These are phyloP conservation scores for Spodoptera exigua DNA, from an alignment of 2,888 invertebrate species.

Conservation along the genomic window DNA sequence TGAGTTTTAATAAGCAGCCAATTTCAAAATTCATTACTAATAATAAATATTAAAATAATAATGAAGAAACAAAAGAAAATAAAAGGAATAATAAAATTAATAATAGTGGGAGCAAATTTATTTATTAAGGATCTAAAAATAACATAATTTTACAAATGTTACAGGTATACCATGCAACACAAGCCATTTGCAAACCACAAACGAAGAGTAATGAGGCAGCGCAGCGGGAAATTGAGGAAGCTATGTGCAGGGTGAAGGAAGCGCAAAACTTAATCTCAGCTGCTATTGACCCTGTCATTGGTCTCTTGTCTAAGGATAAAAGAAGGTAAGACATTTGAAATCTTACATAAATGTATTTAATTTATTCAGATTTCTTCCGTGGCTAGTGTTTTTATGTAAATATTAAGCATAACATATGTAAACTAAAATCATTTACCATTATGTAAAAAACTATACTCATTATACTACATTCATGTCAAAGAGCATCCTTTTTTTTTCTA, in stretches of 20 bases:
- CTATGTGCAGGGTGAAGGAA: conserved; percentile 98
- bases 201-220: conserved; percentile 98
- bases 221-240: conserved; percentile 98
- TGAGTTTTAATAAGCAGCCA: no score
- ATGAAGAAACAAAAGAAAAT: no score
- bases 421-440: no score
- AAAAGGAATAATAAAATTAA: no score
- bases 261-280: conserved; percentile 98
- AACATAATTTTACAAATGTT: neutral
- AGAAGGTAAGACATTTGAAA: conserved; percentile 83
- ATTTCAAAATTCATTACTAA: no score
- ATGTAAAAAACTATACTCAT: no score
- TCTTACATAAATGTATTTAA: neutral
- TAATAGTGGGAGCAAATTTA: no score
- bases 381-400: neutral
- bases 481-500: no score
- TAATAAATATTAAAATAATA: no score
- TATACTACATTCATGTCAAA: no score
- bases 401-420: no score
- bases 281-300: conserved; percentile 97
- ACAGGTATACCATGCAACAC: conserved; percentile 96
- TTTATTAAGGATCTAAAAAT: conserved; percentile 1
- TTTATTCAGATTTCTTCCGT: neutral
- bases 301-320: conserved; percentile 95
- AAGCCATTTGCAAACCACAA: conserved; percentile 97